Evolutionary conservation across 1,140 invertebrate species (phyloP).

Genomic region (Apis mellifera): DNA sequence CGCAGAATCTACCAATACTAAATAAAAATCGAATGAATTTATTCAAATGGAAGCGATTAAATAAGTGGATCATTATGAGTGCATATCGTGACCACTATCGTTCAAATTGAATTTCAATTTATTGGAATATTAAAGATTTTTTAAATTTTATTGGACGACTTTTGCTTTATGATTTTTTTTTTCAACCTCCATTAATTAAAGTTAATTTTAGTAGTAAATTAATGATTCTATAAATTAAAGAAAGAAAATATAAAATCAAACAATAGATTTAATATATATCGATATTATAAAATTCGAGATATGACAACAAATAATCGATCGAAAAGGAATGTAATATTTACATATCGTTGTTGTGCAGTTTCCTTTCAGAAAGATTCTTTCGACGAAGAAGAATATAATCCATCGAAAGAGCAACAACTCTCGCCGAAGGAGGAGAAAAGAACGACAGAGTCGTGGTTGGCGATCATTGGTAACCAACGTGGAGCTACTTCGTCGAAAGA

Average conservation of each 20-base stretch:
- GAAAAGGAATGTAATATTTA: too few species aligned
- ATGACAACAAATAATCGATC: neutral
- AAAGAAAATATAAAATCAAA: too few species aligned
- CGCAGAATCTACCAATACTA: neutral
- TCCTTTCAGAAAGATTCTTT: slow-evolving; percentile 78
- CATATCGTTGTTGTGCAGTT: slow-evolving; percentile 66
- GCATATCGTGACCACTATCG: neutral
- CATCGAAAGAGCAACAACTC: slow-evolving; percentile 48
- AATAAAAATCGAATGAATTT: slow-evolving; percentile 27
- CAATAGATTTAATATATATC: too few species aligned
- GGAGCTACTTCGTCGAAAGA: slow-evolving; percentile 18
- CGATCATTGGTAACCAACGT: slow-evolving; percentile 39
- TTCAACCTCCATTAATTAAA: too few species aligned
- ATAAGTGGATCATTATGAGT: neutral
- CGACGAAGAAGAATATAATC: slow-evolving; percentile 62
- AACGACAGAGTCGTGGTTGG: slow-evolving; percentile 15
- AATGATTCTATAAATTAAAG: too few species aligned
- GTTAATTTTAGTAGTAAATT: too few species aligned
- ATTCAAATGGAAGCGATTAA: slow-evolving; percentile 6
- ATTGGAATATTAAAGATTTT: neutral
- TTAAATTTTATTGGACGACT: too few species aligned
- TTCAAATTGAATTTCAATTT: slow-evolving; percentile 1
- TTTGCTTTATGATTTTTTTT: too few species aligned
- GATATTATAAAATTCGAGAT: neutral
- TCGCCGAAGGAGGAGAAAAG: slow-evolving; percentile 59